A percentile compares a stretch with the other conserved stretches of the same genome.
Conservation (phyloP, 1,140 invertebrate genomes). For the Diorhabda elongata region DNA sequence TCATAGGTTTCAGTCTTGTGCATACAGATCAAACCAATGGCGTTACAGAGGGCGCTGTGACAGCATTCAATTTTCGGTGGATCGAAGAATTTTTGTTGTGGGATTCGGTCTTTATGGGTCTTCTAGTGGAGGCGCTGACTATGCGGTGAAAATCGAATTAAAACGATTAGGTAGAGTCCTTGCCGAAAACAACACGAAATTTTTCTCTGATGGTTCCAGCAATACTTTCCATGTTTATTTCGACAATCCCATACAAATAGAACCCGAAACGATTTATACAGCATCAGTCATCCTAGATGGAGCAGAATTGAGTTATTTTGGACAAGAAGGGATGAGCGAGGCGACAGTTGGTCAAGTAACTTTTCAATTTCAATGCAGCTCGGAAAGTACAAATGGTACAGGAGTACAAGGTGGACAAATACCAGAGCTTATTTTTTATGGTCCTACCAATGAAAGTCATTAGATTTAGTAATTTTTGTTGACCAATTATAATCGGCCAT, state of each 20-base stretch:
- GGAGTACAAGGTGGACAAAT: slow-evolving; percentile 93
- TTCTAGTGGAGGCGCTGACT: slow-evolving; percentile 85
- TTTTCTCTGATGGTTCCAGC: slow-evolving; percentile 89
- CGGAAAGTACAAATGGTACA: slow-evolving; percentile 90
- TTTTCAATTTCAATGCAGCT: slow-evolving; percentile 91
- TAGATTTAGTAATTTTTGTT: background rate
- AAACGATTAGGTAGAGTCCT: slow-evolving; percentile 79
- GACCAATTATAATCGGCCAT: no score
- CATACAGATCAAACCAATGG: slow-evolving; percentile 95
- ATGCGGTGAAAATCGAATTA: slow-evolving; percentile 85
- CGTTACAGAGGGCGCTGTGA: slow-evolving; percentile 87
- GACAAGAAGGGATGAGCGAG: slow-evolving; percentile 91
- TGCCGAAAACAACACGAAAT: slow-evolving; percentile 85
- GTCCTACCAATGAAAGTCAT: slow-evolving; percentile 59
- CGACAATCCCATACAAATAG: slow-evolving; percentile 86
- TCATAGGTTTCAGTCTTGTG: slow-evolving; percentile 92
- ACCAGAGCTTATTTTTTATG: slow-evolving; percentile 90
- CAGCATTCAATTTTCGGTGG: slow-evolving; percentile 89
- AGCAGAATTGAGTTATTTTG: slow-evolving; percentile 88
- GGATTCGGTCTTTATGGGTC: slow-evolving; percentile 91
- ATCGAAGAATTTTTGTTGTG: slow-evolving; percentile 87
- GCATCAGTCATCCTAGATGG: slow-evolving; percentile 86
- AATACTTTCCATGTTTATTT: slow-evolving; percentile 93
- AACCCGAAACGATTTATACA: slow-evolving; percentile 87
- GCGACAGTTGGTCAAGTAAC: slow-evolving; percentile 83